Base-by-base conservation (phyloP, 2,113 vertebrate species). In the Myiopsitta monachus region DNA sequence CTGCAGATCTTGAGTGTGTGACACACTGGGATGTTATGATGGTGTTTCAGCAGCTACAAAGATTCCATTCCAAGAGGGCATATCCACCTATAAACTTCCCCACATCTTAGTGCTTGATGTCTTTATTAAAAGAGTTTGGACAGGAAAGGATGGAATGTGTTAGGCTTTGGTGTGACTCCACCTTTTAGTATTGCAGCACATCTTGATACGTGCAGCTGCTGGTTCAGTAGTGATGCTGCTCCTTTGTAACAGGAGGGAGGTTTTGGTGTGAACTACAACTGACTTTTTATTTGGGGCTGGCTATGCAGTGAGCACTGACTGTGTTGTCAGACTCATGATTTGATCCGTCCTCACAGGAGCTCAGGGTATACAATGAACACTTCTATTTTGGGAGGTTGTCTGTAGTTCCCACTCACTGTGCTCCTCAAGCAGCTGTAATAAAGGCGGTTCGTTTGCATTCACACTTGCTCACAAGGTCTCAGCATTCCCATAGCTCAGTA, bases 81-180 rank as follows among this genome's bases (percentile, higher is more conserved):
- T 28, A 55, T 68, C 44, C 24, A 15, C 66, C 47, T 87, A 69
- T 96, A 83, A 95, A 55, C 7, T 51, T 88, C 44, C 49, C 55
- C 6, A 1, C 64, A 44, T 80, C 80, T 10, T 62, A 52, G 38
- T 61, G 54, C 47, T 83, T 88, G 82, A 8, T 77, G 24, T 88
- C 78, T 74, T 87, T 82, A 89, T 95, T 96, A 94, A 95, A 33
- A 27, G 21, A 54, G 36, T 73, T 92, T 72, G 77, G 61, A 75
- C 39, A 81, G 41, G 49, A 28, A 47, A 83, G 43, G 77, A 8
- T 14, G 67, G 64, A 36, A 13, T 2, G 17, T 13, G 9, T 79
- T 57, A 46, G 70, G 57, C 33, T 69, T 52, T 79, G 68, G 9
- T 63, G 55, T 51, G 59, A 10, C n/a, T 73, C 19, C 64, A 1